A percentile compares a stretch with the other conserved stretches of the same genome.
Conservation (phyloP, 2,113 vertebrate species). For the Emydura subglobosa region DNA sequence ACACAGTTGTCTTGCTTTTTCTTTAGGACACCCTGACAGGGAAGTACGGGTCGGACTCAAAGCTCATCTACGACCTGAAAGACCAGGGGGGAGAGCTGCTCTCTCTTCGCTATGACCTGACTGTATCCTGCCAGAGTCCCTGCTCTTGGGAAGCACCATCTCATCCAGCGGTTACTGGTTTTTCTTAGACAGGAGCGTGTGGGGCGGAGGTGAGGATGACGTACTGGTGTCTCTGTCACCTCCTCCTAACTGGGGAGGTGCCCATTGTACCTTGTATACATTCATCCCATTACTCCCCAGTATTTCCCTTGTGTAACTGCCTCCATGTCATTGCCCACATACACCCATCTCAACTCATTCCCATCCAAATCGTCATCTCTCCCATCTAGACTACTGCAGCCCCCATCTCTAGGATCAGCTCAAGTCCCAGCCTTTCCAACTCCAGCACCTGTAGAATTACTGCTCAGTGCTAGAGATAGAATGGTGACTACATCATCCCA, state of each 20-base stretch:
- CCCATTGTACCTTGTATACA: rapidly evolving
- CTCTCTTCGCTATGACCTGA: conserved; percentile 96
- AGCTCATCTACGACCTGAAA: conserved; percentile 95
- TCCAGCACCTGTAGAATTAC: background rate
- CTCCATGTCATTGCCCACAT: background rate
- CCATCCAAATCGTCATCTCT: rapidly evolving
- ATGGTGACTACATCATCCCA: background rate
- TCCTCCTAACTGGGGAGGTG: rapidly evolving
- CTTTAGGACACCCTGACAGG: conserved; percentile 88
- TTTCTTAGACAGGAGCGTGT: rapidly evolving
- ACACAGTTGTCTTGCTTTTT: background rate
- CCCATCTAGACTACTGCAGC: background rate
- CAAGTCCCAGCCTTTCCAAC: background rate
- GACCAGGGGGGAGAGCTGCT: conserved; percentile 97
- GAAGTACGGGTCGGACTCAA: conserved; percentile 90
- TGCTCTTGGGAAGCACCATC: background rate
- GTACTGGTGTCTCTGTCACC: rapidly evolving
- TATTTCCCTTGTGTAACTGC: background rate
- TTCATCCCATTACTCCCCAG: background rate
- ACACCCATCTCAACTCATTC: background rate
- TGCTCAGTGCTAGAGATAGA: background rate
- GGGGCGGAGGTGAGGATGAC: rapidly evolving
- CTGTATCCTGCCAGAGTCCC: conserved; percentile 86
- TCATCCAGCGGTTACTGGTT: background rate
- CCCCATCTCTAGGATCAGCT: rapidly evolving